Conservation (phyloP, 1,140 invertebrate genomes). For the Ceratina calcarata region DNA sequence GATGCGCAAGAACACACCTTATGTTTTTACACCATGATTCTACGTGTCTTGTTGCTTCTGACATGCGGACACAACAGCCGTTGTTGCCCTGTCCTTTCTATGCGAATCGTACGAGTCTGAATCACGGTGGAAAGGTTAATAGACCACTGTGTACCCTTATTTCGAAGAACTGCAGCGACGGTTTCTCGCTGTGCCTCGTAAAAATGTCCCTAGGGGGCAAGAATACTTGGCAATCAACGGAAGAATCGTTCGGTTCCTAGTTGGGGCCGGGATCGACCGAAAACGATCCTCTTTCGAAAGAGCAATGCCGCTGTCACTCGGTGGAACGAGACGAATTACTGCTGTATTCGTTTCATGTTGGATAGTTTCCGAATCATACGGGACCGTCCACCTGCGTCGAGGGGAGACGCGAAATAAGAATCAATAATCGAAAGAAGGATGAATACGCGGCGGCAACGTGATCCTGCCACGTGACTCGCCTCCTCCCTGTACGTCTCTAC, state of each 20-base stretch:
- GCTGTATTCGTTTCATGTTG: too few relatives aligned
- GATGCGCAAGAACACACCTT: too few relatives aligned
- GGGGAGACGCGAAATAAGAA: conserved; percentile 25
- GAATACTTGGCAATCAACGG: conserved; percentile 2
- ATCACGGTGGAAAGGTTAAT: conserved; percentile 28
- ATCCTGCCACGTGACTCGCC: conserved; percentile 58
- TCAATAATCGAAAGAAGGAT: conserved; percentile 62
- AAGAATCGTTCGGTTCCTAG: neutral
- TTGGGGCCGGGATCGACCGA: neutral
- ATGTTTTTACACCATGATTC: too few relatives aligned
- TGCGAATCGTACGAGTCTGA: neutral
- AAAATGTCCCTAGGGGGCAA: conserved; percentile 11
- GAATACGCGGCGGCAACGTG: conserved; percentile 52
- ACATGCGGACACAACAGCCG: too few relatives aligned
- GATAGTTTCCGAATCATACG: neutral
- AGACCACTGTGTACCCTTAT: conserved; percentile 25
- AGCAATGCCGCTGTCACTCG: neutral
- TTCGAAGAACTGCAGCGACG: neutral
- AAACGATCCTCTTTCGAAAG: neutral
- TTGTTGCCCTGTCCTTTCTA: neutral
- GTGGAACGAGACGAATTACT: too few relatives aligned
- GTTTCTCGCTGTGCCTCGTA: neutral
- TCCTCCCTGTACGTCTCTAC: neutral
- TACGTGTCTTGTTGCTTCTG: too few relatives aligned
- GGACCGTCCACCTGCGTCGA: neutral